Conservation (phyloP, 2,888 invertebrate genomes). For the Drosophila hamatofila region DNA sequence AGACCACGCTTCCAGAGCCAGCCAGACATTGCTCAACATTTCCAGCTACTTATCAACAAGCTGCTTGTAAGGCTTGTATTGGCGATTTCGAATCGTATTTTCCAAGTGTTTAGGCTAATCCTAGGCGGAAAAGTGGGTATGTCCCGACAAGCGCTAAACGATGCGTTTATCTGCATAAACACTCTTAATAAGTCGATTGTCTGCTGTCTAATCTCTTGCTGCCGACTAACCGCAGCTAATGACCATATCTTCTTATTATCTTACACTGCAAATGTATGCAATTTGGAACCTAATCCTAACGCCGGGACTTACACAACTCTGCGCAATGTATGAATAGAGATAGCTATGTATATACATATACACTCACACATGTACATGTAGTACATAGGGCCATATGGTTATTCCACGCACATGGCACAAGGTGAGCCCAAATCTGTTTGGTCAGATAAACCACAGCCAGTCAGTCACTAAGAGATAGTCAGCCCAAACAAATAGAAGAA, state of each 20-base stretch:
- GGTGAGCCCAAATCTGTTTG: constrained; percentile 65
- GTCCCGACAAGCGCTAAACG: constrained; percentile 83
- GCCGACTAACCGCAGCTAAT: constrained; percentile 58
- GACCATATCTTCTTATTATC: constrained; percentile 67
- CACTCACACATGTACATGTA: neutral
- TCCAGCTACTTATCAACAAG: constrained; percentile 50
- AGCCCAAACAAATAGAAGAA: neutral
- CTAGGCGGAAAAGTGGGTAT: constrained; percentile 81
- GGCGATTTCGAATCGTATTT: constrained; percentile 56
- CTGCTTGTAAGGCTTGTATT: constrained; percentile 23
- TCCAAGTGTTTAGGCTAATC: constrained; percentile 67
- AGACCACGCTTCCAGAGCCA: constrained; percentile 42
- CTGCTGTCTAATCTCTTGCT: constrained; percentile 67
- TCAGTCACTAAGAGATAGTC: constrained; percentile 13
- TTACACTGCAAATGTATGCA: constrained; percentile 61
- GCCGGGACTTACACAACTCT: constrained; percentile 74
- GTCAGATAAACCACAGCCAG: constrained; percentile 48
- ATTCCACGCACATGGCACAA: constrained; percentile 62
- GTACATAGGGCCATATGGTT: constrained; percentile 30
- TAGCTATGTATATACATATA: constrained; percentile 10
- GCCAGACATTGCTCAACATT: constrained; percentile 55
- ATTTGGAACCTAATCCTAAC: constrained; percentile 71
- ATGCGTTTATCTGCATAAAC: constrained; percentile 83
- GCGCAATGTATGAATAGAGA: constrained; percentile 37
- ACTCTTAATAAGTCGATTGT: constrained; percentile 82